phyloP scores from a whole-genome alignment of 2,888 invertebrate genomes.

The Nemotelus nigrinus region DNA sequence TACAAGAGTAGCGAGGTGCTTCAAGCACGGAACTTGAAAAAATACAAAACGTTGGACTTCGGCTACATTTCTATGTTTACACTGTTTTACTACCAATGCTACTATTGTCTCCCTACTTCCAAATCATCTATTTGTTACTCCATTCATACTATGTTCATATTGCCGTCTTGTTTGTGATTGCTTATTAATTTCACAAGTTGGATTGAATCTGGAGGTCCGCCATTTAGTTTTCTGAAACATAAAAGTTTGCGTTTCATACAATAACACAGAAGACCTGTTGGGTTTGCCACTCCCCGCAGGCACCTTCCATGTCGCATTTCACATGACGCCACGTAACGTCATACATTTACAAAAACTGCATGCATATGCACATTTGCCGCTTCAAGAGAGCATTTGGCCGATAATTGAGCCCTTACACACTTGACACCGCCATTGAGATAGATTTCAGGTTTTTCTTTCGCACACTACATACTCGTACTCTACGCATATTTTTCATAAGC shows the following conservation, averaged over 20 bases:
- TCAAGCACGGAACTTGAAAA: too few species aligned
- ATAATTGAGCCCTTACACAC: neutral
- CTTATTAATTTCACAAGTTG: too few species aligned
- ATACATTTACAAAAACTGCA: slow-evolving; percentile 4
- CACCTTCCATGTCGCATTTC: neutral
- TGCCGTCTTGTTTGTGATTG: too few species aligned
- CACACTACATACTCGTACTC: slow-evolving; percentile 11
- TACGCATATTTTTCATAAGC: slow-evolving; percentile 13
- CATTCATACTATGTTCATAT: too few species aligned
- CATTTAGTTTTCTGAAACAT: slow-evolving; percentile 13
- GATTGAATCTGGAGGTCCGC: too few species aligned
- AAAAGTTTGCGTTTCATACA: slow-evolving; percentile 4
- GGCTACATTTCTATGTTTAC: too few species aligned
- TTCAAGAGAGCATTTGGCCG: neutral
- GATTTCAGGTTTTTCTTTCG: neutral
- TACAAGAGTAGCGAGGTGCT: too few species aligned
- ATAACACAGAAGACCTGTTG: slow-evolving; percentile 23
- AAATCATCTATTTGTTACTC: too few species aligned
- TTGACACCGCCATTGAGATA: neutral
- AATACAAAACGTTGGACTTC: too few species aligned
- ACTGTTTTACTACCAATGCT: too few species aligned
- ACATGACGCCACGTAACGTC: neutral
- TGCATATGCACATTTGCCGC: slow-evolving; percentile 26
- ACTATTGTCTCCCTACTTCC: too few species aligned
- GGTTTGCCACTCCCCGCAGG: slow-evolving; percentile 16